A percentile compares a stretch with the other conserved stretches of the same genome.
These are phyloP conservation scores for Tyrophagus putrescentiae DNA, from an alignment of 1,140 invertebrate genomes.

Conservation along the genomic window DNA sequence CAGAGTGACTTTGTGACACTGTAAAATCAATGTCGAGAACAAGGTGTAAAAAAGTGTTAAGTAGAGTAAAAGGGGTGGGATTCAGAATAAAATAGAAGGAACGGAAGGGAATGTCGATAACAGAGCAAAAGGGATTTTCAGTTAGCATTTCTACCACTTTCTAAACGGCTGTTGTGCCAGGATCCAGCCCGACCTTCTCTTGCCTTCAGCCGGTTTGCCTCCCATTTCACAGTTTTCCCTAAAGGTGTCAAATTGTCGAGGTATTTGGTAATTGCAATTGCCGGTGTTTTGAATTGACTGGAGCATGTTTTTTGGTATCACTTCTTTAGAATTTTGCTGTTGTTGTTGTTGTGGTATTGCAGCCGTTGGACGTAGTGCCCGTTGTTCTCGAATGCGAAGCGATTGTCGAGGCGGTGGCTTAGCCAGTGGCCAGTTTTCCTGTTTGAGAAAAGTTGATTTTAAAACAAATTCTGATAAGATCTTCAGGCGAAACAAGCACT, in stretches of 20 bases:
- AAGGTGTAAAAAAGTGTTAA: background rate
- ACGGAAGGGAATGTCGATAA: background rate
- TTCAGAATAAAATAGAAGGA: background rate
- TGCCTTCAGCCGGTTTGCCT: background rate
- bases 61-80: background rate
- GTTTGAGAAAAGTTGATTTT: background rate
- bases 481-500: conserved; percentile 1
- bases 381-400: conserved; percentile 5
- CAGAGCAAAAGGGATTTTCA: background rate
- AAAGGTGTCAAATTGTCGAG: background rate
- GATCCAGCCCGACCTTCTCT: conserved; percentile 1
- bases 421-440: conserved; percentile 22
- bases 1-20: background rate
- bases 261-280: background rate
- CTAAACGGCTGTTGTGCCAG: conserved; percentile 4
- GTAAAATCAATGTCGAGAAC: background rate
- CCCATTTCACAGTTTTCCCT: background rate
- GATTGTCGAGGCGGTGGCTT: background rate
- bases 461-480: conserved; percentile 3
- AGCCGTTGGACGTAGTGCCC: background rate
- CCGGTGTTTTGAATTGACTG: background rate
- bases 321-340: background rate
- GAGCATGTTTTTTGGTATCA: background rate
- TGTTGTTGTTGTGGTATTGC: background rate
- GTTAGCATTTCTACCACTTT: background rate